Evolutionary conservation across 2,113 vertebrate species (phyloP).

Genomic region (Tautogolabrus adspersus): DNA sequence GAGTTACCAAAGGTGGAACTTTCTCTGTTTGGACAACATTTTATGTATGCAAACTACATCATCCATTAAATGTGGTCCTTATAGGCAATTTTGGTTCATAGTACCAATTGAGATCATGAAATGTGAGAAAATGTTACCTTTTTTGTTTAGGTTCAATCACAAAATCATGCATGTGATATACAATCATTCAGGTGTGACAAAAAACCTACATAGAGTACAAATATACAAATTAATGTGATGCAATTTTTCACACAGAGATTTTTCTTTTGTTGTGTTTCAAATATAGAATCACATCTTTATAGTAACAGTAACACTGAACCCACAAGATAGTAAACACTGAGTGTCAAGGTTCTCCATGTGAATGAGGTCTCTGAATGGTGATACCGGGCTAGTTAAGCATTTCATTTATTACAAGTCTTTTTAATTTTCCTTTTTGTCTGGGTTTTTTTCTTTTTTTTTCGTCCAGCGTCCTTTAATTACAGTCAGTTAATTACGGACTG

Average conservation of each 20-base stretch:
- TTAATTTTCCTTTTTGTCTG: slow-evolving; percentile 79
- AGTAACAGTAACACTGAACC: slow-evolving; percentile 41
- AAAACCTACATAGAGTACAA: neutral
- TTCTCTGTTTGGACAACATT: neutral
- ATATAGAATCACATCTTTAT: slow-evolving; percentile 48
- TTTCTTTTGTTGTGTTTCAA: slow-evolving; percentile 41
- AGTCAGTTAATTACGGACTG: slow-evolving; percentile 77
- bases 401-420: slow-evolving; percentile 81
- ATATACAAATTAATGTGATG: neutral
- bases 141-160: neutral
- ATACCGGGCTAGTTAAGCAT: slow-evolving; percentile 77
- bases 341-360: slow-evolving; percentile 49
- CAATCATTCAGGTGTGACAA: neutral
- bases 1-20: slow-evolving; percentile 1
- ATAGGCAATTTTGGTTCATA: neutral
- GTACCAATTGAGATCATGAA: no score
- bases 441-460: neutral
- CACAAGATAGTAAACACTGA: slow-evolving; percentile 46
- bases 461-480: slow-evolving; percentile 80
- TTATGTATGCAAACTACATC: neutral
- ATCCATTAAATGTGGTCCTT: neutral
- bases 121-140: no score
- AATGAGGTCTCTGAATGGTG: slow-evolving; percentile 60
- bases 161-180: neutral
- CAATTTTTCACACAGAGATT: slow-evolving; percentile 28